Evolutionary conservation across 2,888 invertebrate species (phyloP).

Genomic region (Branchipolynoe longqiensis): DNA sequence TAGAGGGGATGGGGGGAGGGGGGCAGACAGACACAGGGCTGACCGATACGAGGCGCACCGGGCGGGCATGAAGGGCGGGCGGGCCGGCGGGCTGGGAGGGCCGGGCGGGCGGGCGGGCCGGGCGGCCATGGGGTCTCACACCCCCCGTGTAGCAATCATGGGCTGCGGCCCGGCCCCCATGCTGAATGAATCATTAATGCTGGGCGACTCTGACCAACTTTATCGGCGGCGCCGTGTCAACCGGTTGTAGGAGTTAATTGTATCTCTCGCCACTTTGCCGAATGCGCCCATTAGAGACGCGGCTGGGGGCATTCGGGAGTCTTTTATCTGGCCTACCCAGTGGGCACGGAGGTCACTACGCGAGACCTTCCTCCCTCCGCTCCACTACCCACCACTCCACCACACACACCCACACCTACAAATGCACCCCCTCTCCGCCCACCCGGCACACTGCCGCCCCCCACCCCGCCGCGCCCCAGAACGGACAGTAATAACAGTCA

Average conservation of each 20-base stretch:
- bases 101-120: not conserved
- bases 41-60: not conserved
- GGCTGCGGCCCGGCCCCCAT: not conserved
- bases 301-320: not conserved
- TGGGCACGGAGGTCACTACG: not conserved
- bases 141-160: not conserved
- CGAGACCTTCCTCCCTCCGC: not conserved
- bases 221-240: conserved; percentile 26
- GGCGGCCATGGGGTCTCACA: not conserved
- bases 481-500: conserved; percentile 34
- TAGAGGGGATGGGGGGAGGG: not conserved
- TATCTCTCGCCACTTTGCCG: conserved; percentile 38
- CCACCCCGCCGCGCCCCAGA: too few species aligned
- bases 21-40: not conserved
- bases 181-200: conserved; percentile 52
- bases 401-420: not conserved
- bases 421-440: not conserved
- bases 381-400: not conserved
- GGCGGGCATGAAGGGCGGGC: not conserved
- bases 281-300: conserved; percentile 29
- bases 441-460: not conserved
- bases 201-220: not conserved
- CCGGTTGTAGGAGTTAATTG: conserved; percentile 46
- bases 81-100: not conserved
- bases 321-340: conserved; percentile 45